Percentiles rank a stretch among this genome's conserved stretches.
phyloP scores from a whole-genome alignment of 64 coral and sea anemone genomes.

The Pachyseris speciosa region DNA sequence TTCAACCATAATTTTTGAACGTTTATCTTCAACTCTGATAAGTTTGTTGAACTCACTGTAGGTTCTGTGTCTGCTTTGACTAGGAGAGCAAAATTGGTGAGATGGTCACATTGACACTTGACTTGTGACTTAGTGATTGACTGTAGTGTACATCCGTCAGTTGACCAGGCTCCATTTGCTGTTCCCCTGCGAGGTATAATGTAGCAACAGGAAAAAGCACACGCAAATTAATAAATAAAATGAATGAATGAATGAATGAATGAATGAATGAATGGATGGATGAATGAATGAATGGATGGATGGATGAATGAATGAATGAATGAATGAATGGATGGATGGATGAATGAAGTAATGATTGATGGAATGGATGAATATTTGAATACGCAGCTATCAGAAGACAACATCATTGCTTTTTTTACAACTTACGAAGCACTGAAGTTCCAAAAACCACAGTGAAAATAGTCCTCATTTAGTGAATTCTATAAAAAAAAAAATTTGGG shows the following conservation, averaged over 20 bases:
- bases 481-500: neutral
- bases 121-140: conserved; percentile 25
- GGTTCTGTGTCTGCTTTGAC: neutral
- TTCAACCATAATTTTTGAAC: no score
- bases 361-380: neutral
- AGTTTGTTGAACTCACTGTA: neutral
- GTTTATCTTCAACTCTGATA: neutral
- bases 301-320: neutral
- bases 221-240: neutral
- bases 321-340: neutral
- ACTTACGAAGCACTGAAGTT: conserved; percentile 19
- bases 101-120: conserved; percentile 62
- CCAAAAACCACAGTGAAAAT: conserved; percentile 36
- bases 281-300: no score
- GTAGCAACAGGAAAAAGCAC: neutral
- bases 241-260: neutral
- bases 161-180: conserved; percentile 61
- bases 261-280: neutral
- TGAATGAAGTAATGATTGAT: neutral
- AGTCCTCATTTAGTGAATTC: neutral
- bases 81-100: conserved; percentile 72
- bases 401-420: neutral
- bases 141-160: conserved; percentile 44
- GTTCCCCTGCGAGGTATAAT: no score
- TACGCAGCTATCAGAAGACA: no score